Conservation (phyloP, 2,888 invertebrate genomes). For the Perizoma flavofasciatum region DNA sequence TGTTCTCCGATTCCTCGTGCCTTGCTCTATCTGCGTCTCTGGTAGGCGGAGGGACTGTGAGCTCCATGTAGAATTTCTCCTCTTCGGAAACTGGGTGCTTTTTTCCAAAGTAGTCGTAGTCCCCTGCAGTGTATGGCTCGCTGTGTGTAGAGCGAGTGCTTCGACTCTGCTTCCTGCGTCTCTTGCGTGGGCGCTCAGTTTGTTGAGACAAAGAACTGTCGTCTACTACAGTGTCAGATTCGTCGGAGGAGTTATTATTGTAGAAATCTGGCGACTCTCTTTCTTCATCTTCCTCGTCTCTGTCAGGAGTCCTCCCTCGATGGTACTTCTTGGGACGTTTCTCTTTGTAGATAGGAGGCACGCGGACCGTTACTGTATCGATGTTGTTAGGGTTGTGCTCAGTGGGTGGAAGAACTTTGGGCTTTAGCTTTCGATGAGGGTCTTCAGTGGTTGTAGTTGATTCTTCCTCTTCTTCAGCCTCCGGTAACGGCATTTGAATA, state of each 20-base stretch:
- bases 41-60: constrained; percentile 68
- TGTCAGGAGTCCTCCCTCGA: constrained; percentile 56
- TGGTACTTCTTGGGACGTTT: constrained; percentile 74
- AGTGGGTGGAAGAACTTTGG: constrained; percentile 76
- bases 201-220: constrained; percentile 53
- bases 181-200: constrained; percentile 62
- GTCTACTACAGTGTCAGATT: constrained; percentile 57
- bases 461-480: constrained; percentile 62
- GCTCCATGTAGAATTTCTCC: constrained; percentile 59
- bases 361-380: constrained; percentile 78
- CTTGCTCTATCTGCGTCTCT: constrained; percentile 63
- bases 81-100: constrained; percentile 67
- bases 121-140: constrained; percentile 56
- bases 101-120: constrained; percentile 72
- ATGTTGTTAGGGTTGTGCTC: constrained; percentile 78
- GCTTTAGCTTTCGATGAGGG: constrained; percentile 65
- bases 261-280: constrained; percentile 29
- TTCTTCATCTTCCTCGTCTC: constrained; percentile 50
- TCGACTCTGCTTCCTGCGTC: constrained; percentile 62
- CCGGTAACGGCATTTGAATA: constrained; percentile 51
- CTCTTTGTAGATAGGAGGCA: constrained; percentile 77
- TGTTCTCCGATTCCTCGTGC: constrained; percentile 51
- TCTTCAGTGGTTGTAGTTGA: constrained; percentile 75
- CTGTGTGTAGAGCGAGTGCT: constrained; percentile 53
- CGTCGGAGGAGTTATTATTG: constrained; percentile 29